These are phyloP conservation scores for Takifugu rubripes DNA, from an alignment of 2,797 vertebrate genomes.

Conservation along the genomic window DNA sequence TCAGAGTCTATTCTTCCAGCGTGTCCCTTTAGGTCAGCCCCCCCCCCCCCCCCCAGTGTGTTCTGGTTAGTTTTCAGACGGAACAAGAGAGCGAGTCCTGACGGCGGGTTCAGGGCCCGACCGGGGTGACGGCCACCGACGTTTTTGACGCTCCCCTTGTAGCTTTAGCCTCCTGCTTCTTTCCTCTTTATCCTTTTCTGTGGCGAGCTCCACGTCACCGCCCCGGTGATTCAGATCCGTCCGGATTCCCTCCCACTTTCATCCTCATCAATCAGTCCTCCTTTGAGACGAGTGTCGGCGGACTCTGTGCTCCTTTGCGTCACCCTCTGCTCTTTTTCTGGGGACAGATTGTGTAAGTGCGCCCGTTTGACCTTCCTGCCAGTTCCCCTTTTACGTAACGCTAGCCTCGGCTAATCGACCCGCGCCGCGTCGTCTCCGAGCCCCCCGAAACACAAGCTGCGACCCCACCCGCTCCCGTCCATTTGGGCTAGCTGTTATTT, in stretches of 20 bases:
- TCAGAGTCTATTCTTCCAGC: too few species aligned
- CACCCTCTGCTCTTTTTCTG: slow-evolving; percentile 32
- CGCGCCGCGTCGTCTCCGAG: slow-evolving; percentile 14
- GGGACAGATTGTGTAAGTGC: slow-evolving; percentile 53
- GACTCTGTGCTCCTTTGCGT: slow-evolving; percentile 31
- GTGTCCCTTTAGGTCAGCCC: too few species aligned
- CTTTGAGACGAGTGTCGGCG: slow-evolving; percentile 39
- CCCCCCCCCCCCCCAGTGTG: too few species aligned
- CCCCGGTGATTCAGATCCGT: slow-evolving; percentile 53
- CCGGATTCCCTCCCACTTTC: slow-evolving; percentile 46
- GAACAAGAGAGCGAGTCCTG: too few species aligned
- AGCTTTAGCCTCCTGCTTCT: slow-evolving; percentile 4
- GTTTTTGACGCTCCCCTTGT: slow-evolving; percentile 15
- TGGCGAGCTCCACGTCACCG: slow-evolving; percentile 41
- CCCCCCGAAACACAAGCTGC: slow-evolving; percentile 7
- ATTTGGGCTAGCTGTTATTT: too few species aligned
- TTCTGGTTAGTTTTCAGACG: too few species aligned
- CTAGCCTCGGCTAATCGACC: slow-evolving; percentile 44
- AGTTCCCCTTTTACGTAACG: slow-evolving; percentile 44
- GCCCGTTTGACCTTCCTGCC: slow-evolving; percentile 53
- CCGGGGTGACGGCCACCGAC: slow-evolving; percentile 15
- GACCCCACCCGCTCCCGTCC: slow-evolving; percentile 1
- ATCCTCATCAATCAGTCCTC: slow-evolving; percentile 36
- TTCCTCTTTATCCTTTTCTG: slow-evolving; percentile 17
- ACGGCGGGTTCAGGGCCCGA: slow-evolving; percentile 10